Percentiles rank a stretch among this genome's conserved stretches.
Evolutionary conservation across 2,113 vertebrate genomes (phyloP).

Genomic region (Amblyopsis rosae): DNA sequence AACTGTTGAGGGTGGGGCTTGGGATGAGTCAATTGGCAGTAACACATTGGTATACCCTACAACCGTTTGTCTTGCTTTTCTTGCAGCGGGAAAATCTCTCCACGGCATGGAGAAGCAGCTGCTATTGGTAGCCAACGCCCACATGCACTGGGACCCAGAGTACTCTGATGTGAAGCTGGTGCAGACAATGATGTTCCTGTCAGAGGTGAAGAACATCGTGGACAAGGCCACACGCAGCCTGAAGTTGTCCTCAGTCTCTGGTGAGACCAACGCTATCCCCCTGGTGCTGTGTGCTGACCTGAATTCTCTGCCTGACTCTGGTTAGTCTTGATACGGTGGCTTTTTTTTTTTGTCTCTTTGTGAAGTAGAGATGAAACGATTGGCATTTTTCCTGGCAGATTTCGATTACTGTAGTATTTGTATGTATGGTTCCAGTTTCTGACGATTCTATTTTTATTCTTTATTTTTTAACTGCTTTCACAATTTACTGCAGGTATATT

Average conservation of each 20-base stretch:
- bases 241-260: constrained; percentile 84
- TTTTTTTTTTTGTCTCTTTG: too few species aligned
- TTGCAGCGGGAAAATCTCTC: constrained; percentile 87
- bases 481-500: too few species aligned
- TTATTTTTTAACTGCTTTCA: too few species aligned
- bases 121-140: constrained; percentile 93
- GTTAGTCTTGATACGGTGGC: constrained; percentile 67
- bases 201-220: constrained; percentile 96
- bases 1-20: too few species aligned
- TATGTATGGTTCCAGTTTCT: too few species aligned
- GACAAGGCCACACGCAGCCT: constrained; percentile 94
- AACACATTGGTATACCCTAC: too few species aligned
- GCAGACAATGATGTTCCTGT: constrained; percentile 99
- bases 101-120: constrained; percentile 93
- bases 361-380: too few species aligned
- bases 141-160: constrained; percentile 99
- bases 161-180: constrained; percentile 97
- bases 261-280: constrained; percentile 91
- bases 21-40: too few species aligned
- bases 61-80: background rate
- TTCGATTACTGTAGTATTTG: too few species aligned
- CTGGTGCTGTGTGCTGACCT: constrained; percentile 97
- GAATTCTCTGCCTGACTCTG: constrained; percentile 96
- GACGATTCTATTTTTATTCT: too few species aligned
- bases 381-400: too few species aligned